These are phyloP conservation scores for Stichodactyla mertensii DNA, from an alignment of 64 coral and sea anemone species.

Conservation along the genomic window DNA sequence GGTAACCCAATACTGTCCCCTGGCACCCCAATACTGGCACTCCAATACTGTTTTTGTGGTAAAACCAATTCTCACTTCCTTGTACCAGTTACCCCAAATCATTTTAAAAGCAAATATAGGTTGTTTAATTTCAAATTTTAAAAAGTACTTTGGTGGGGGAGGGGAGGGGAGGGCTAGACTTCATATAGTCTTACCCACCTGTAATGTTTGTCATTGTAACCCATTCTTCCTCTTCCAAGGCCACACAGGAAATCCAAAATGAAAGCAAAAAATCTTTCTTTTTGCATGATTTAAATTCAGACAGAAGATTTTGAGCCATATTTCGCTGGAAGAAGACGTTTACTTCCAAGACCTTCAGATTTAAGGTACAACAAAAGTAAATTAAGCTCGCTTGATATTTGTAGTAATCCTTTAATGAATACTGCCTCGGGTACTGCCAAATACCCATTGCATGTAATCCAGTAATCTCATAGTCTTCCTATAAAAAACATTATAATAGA, in stretches of 20 bases:
- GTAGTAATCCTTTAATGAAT: not conserved
- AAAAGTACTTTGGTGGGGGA: no score
- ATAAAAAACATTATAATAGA: no score
- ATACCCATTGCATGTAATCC: no score
- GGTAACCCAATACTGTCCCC: no score
- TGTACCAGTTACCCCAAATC: no score
- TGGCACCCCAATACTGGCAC: not conserved
- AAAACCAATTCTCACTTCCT: no score
- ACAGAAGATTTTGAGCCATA: conserved; percentile 99
- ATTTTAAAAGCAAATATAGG: no score
- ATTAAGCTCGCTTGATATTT: not conserved
- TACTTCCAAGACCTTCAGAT: conserved; percentile 87
- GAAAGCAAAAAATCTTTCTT: not conserved
- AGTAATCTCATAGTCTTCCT: no score
- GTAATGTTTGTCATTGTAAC: not conserved
- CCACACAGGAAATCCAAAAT: not conserved
- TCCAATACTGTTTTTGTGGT: no score
- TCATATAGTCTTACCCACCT: no score
- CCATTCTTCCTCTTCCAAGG: not conserved
- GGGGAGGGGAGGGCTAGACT: no score
- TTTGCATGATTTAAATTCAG: not conserved
- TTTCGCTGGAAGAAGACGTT: conserved; percentile 72
- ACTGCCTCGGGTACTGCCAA: not conserved
- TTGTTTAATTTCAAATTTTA: no score
- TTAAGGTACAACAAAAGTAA: conserved; percentile 46